Conservation (phyloP, 2,113 vertebrate genomes). For the Thalassarche chlororhynchos region DNA sequence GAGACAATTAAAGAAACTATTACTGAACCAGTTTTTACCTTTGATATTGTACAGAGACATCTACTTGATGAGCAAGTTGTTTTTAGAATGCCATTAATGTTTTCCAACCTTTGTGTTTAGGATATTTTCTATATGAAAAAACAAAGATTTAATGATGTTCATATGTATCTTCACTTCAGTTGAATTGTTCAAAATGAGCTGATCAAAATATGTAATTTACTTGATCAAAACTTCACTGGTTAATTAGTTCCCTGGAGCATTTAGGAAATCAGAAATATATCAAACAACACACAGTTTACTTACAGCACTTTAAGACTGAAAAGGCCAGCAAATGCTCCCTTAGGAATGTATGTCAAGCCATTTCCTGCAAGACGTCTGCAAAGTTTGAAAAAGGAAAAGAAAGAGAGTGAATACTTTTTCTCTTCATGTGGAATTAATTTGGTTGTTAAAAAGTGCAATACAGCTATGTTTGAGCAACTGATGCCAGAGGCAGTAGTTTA, state of each 20-base stretch:
- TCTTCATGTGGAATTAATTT: conserved; percentile 78
- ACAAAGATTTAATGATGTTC: conserved; percentile 32
- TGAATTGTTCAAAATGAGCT: not conserved
- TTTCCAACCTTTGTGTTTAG: conserved; percentile 31
- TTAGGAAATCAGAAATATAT: conserved; percentile 58
- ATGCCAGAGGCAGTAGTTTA: conserved; percentile 58
- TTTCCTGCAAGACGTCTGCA: conserved; percentile 94
- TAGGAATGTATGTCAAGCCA: conserved; percentile 87
- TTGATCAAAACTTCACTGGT: conserved; percentile 31
- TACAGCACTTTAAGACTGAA: conserved; percentile 94
- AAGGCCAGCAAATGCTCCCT: conserved; percentile 90
- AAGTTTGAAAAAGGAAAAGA: conserved; percentile 64
- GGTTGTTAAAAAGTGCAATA: conserved; percentile 61
- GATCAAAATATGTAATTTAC: conserved; percentile 54
- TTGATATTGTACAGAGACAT: conserved; percentile 19
- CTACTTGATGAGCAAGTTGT: conserved; percentile 19
- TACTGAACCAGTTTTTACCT: not conserved
- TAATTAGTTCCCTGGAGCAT: conserved; percentile 65
- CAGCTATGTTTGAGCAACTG: conserved; percentile 34
- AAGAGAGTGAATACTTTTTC: conserved; percentile 56
- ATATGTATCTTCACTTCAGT: not conserved
- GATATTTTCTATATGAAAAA: not conserved
- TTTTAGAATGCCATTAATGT: conserved; percentile 34
- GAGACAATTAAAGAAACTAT: not conserved
- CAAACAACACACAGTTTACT: conserved; percentile 75